phyloP scores from a whole-genome alignment of 1,140 invertebrate genomes.

The Nasonia giraulti region DNA sequence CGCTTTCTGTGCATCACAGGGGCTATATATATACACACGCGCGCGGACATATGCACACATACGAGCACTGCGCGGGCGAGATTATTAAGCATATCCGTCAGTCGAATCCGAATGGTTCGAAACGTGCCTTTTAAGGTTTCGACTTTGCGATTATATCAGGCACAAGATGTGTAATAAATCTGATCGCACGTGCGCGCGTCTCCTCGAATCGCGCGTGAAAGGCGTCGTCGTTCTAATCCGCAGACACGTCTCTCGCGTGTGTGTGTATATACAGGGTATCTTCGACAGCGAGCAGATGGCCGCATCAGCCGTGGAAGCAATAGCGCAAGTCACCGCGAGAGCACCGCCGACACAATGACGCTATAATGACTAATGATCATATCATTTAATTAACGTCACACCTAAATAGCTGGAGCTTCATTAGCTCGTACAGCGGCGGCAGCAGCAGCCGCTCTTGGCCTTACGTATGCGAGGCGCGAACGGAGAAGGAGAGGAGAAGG shows the following conservation, averaged over 20 bases:
- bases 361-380: slow-evolving; percentile 74
- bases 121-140: neutral
- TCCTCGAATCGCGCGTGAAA: neutral
- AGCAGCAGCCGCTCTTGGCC: slow-evolving; percentile 49
- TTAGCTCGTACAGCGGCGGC: slow-evolving; percentile 68
- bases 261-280: neutral
- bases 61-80: neutral
- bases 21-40: neutral
- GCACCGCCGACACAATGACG: slow-evolving; percentile 60
- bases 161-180: neutral
- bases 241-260: neutral
- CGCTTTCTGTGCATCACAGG: neutral
- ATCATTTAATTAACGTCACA: slow-evolving; percentile 75
- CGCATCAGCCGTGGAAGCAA: neutral
- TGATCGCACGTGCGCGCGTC: too few species aligned
- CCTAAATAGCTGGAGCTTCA: slow-evolving; percentile 70
- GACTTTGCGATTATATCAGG: neutral
- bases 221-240: neutral
- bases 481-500: slow-evolving; percentile 3
- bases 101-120: slow-evolving; percentile 8
- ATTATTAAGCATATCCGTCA: neutral
- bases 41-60: too few species aligned
- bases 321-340: slow-evolving; percentile 8
- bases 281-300: neutral
- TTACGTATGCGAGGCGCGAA: slow-evolving; percentile 55